These are phyloP conservation scores for Archocentrus centrarchus DNA, from an alignment of 2,113 vertebrate genomes.

Conservation along the genomic window DNA sequence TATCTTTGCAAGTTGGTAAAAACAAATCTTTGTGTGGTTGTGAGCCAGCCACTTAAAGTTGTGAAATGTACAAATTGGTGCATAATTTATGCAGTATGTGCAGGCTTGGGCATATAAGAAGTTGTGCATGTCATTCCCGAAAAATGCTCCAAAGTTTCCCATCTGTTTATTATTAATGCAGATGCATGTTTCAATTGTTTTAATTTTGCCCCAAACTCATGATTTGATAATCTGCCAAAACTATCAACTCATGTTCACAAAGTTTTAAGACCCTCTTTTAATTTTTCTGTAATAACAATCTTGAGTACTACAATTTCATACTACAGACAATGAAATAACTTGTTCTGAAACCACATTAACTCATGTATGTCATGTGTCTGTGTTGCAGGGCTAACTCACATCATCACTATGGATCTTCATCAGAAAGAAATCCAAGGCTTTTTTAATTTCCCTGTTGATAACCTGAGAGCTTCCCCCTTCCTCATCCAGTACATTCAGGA, in stretches of 20 bases:
- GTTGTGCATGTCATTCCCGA: neutral
- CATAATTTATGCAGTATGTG: neutral
- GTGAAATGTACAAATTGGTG: neutral
- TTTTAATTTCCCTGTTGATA: slow-evolving; percentile 94
- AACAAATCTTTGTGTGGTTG: neutral
- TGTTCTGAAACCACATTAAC: neutral
- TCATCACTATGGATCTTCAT: slow-evolving; percentile 99
- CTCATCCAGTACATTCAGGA: slow-evolving; percentile 97
- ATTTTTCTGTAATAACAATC: neutral
- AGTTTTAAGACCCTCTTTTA: neutral
- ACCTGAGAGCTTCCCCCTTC: slow-evolving; percentile 93
- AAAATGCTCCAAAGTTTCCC: neutral
- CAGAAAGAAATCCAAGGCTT: slow-evolving; percentile 99
- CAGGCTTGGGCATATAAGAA: neutral
- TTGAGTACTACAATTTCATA: no score
- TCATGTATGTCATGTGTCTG: neutral
- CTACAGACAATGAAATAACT: no score
- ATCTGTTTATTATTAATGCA: neutral
- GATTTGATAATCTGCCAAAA: neutral
- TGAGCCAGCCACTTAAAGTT: neutral
- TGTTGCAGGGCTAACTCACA: slow-evolving; percentile 90
- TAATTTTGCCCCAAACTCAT: neutral
- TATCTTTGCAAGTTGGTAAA: neutral
- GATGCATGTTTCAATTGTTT: neutral
- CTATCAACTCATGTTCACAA: neutral